Base-by-base conservation (phyloP, 2,797 vertebrate species). In the Periophthalmus magnuspinnatus region DNA sequence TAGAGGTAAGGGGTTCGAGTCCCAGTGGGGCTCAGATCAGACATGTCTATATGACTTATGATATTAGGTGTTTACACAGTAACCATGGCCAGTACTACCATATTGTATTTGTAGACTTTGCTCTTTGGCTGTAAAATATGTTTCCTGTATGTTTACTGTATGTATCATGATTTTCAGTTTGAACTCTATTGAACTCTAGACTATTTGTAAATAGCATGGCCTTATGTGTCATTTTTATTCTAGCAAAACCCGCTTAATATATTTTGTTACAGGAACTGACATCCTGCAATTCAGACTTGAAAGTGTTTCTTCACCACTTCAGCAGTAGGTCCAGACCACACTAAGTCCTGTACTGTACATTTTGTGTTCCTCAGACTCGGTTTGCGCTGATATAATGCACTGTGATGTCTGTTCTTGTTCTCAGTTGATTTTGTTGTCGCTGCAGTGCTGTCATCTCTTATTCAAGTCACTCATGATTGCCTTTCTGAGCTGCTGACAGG, bases 401-500 rank as follows among this genome's bases (percentile, higher is more conserved):
- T 58, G n/a, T 66, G 65, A 62, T 28, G 33, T 58, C 74, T 58
- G 55, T 60, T 67, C 52, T 59, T 75, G 55, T 72, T 77, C 56
- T 28, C 5, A 19, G 32, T 80, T 77, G 71, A 68, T 80, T 76
- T 68, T 75, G 57, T 80, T 83, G 38, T 75, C 69, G 75, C 71
- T 69, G 65, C 81, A 28, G 69, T 55, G 22, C 78, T 71, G 79
- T 70, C 68, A 32, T 87, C 76, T 83, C 68, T 77, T 75, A 75
- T 83, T 78, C 81, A 74, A 64, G 71, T 86, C 71, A 75, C 75
- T 72, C 70, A 67, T 78, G 72, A 83, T 81, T 86, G 82, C 74
- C 84, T 88, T 72, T 77, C 74, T 85, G 80, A 72, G 70, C 66
- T 74, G 70, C 71, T 47, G 52, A 83, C 81, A 83, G 71, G 75